phyloP scores from a whole-genome alignment of 2,888 invertebrate species.

The Rhagophthalmus giganteus region DNA sequence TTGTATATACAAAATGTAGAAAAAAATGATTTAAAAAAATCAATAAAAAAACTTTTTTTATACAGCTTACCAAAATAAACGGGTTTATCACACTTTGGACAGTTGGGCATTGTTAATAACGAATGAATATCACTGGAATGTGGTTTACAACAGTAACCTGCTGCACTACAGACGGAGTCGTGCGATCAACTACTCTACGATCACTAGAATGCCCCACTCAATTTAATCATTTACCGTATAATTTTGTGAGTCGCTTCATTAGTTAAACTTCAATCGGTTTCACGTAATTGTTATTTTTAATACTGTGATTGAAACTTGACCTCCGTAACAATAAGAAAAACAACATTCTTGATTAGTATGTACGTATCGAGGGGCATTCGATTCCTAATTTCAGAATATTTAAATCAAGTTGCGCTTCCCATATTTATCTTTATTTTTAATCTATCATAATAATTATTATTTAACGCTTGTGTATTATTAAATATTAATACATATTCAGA shows the following conservation, averaged over 20 bases:
- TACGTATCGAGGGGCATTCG: too few species aligned
- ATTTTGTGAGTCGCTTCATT: not conserved
- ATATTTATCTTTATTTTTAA: too few species aligned
- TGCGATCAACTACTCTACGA: not conserved
- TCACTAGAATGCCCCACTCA: not conserved
- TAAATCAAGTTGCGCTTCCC: too few species aligned
- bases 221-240: not conserved
- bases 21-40: constrained; percentile 1
- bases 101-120: too few species aligned
- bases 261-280: not conserved
- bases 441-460: too few species aligned
- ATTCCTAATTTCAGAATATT: too few species aligned
- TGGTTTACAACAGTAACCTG: constrained; percentile 17
- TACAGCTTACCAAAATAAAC: constrained; percentile 62
- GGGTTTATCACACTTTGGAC: constrained; percentile 64
- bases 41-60: not conserved
- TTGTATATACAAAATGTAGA: not conserved
- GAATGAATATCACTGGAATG: constrained; percentile 40
- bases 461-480: too few species aligned
- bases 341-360: too few species aligned
- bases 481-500: too few species aligned
- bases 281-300: not conserved
- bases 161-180: constrained; percentile 21
- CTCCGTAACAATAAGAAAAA: too few species aligned
- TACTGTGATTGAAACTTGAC: too few species aligned